Base-by-base conservation (phyloP, 2,888 invertebrate species). In the Orthosia gothica region DNA sequence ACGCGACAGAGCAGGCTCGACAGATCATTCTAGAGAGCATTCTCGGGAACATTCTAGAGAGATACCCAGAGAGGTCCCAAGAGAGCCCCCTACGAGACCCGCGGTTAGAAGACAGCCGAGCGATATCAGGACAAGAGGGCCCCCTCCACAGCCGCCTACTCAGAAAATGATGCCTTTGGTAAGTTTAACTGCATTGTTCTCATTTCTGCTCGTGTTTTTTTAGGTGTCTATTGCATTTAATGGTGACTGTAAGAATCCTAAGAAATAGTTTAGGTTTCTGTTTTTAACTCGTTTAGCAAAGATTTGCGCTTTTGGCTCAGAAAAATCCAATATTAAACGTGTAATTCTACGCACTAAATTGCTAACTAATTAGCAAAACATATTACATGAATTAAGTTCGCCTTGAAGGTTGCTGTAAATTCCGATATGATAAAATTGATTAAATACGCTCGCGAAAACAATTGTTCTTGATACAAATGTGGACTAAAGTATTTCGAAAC, bases 101-200 rank as follows among this genome's bases (percentile, higher is more conserved):
- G 87, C 81, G 75, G 93, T 94, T 20, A 93, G 92, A 88, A 91
- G 96, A 80, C 96, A 96, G 76, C 94, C 95, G 3, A 95, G 95
- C 75, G 95, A 95, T 81, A 92, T 90, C 16, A 91, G 94, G 81
- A 90, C 92, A 81, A 97, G 98, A 87, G 98, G 98, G 61, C 98
- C 98, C 49, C 99, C 99, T 49, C 99, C 99, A 16, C 97, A 98
- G 85, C 98, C 98, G 40, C 98, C 98, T 72, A 97, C 98, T 66
- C 97, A 97, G 89, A 97, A 98, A 90, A 97, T 97, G 84, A 97
- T 98, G 95, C 97, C 97, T 88, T 97, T 97, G 95, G 97, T 97
- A 89, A 96, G 96, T 95, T 9, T 0, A 32, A 18, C 9, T 57
- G 16, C 11, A 23, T 47, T 47, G n/a, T 32, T 55, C n/a, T 18